Percentiles rank a stretch among this genome's conserved stretches.
These are phyloP conservation scores for Pediacus dermestoides DNA, from an alignment of 2,888 invertebrate species.

Conservation along the genomic window DNA sequence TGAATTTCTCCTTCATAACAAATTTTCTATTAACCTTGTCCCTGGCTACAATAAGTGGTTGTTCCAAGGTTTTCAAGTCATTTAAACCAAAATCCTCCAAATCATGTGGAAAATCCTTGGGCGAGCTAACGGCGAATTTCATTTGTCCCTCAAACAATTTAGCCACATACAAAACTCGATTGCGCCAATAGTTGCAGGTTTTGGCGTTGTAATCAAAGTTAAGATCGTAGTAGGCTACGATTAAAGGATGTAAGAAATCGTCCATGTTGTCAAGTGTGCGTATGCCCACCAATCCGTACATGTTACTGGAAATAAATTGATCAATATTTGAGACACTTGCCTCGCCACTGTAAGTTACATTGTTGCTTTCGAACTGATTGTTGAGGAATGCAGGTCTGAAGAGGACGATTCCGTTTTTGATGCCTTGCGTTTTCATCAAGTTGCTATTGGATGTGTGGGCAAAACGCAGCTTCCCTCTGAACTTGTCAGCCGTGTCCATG, in stretches of 20 bases:
- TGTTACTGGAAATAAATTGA: constrained; percentile 75
- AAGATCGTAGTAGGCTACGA: background rate
- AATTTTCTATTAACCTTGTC: background rate
- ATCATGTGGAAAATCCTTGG: constrained; percentile 90
- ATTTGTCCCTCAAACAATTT: constrained; percentile 65
- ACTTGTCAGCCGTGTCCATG: constrained; percentile 81
- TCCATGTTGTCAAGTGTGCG: background rate
- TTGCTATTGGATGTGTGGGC: constrained; percentile 71
- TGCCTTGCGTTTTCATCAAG: constrained; percentile 52
- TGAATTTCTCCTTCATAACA: background rate
- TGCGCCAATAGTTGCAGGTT: background rate
- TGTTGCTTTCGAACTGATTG: constrained; percentile 87
- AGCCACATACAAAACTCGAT: background rate
- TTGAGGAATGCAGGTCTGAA: constrained; percentile 82
- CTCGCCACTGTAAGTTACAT: constrained; percentile 70
- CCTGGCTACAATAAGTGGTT: too few relatives aligned
- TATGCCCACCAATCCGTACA: background rate
- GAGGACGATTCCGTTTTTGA: constrained; percentile 68
- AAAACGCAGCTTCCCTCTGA: constrained; percentile 84
- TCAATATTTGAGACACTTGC: constrained; percentile 64
- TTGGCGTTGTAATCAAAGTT: background rate
- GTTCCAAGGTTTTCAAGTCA: too few relatives aligned
- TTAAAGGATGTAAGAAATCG: background rate
- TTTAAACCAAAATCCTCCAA: constrained; percentile 88
- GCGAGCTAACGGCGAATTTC: constrained; percentile 84